Base-by-base conservation (phyloP, 2,113 vertebrate species). In the Sitta europaea region DNA sequence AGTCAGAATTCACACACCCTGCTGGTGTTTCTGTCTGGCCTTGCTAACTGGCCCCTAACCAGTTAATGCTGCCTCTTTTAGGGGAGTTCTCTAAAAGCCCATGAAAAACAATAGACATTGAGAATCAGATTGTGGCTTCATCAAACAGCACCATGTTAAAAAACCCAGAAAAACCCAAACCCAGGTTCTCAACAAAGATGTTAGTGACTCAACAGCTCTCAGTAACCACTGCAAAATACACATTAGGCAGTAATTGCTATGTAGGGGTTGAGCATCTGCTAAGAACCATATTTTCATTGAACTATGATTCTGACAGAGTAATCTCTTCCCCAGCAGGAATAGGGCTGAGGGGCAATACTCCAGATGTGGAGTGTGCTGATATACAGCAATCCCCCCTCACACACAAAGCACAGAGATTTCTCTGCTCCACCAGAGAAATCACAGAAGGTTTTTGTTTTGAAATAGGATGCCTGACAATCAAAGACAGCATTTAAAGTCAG, bases 191-290 rank as follows among this genome's bases (percentile, higher is more conserved):
- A 86, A 78, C 80, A 91, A 74, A 95, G 85, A 95, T 94, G 81
- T 88, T 78, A 93, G 88, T 96, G 95, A 96, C 85, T 93, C 94
- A 96, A 95, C 78, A 94, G 67, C 78, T 92, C 90, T 79, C 90
- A 76, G 94, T 80, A 96, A 94, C 90, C 93, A 57, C 94, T 80
- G 81, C 67, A 96, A 95, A 94, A 83, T 66, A 96, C 96, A 96
- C 85, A 88, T 73, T 54, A 86, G 63, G 14, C 47, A 48, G 85
- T 74, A 92, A 96, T 83, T 95, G 76, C 78, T 74, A 48, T 5
- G 42, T 43, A 90, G 62, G 42, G 81, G 29, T 77, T 93, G 92
- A 92, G 78, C 67, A 96, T 95, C 81, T 94, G 87, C 74, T 94
- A 90, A 92, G 81, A 94, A 59, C 85, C 48, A 29, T 86, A 63